phyloP scores from a whole-genome alignment of 2,888 invertebrate species.

The Tetragonula carbonaria region DNA sequence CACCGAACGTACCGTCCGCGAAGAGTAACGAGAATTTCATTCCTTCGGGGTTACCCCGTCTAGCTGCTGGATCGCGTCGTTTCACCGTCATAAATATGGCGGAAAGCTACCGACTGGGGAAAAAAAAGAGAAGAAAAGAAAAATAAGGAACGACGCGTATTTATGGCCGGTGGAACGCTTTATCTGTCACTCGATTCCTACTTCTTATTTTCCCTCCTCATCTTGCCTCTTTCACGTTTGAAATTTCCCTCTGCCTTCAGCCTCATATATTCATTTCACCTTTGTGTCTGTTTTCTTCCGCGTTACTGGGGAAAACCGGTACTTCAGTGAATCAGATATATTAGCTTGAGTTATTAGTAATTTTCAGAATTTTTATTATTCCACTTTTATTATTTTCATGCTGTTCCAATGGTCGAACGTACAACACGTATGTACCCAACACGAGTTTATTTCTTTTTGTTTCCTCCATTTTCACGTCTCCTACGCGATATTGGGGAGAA shows the following conservation, averaged over 20 bases:
- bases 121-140: not conserved
- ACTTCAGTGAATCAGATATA: too few species aligned
- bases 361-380: not conserved
- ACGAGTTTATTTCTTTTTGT: too few species aligned
- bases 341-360: not conserved
- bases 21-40: slow-evolving; percentile 78
- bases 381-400: not conserved
- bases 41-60: slow-evolving; percentile 53
- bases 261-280: not conserved
- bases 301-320: not conserved
- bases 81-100: slow-evolving; percentile 60
- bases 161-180: slow-evolving; percentile 23
- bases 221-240: too few species aligned
- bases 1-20: slow-evolving; percentile 69
- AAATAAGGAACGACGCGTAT: slow-evolving; percentile 15
- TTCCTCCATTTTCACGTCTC: not conserved
- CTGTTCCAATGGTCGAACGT: slow-evolving; percentile 1
- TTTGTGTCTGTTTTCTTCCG: not conserved
- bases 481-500: not conserved
- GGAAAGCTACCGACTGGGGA: slow-evolving; percentile 26
- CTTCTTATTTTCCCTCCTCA: not conserved
- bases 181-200: not conserved
- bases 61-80: slow-evolving; percentile 41
- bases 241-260: not conserved
- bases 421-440: too few species aligned